Percentiles rank a stretch among this genome's conserved stretches.
phyloP scores from a whole-genome alignment of 2,888 invertebrate genomes.

The Mimachlamys varia region DNA sequence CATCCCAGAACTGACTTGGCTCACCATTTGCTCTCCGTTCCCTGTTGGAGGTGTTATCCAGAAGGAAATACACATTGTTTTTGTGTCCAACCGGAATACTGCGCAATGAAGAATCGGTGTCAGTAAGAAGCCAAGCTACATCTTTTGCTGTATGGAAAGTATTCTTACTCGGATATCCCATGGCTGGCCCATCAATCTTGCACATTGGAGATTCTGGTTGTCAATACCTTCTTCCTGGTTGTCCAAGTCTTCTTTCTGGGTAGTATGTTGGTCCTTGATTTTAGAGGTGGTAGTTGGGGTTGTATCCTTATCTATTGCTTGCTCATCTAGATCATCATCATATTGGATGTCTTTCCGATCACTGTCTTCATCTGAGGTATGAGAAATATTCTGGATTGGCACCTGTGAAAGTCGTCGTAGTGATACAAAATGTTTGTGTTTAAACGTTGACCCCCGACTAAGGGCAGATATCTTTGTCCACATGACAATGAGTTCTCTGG shows the following conservation, averaged over 20 bases:
- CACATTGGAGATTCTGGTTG: not conserved
- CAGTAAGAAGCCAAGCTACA: too few species aligned
- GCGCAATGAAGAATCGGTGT: too few species aligned
- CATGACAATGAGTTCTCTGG: conserved; percentile 37
- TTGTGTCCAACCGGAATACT: too few species aligned
- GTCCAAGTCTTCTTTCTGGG: conserved; percentile 29
- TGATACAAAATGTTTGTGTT: conserved; percentile 45
- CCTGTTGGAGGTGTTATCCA: conserved; percentile 38
- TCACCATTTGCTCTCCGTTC: conserved; percentile 5
- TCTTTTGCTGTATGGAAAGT: too few species aligned
- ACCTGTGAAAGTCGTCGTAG: not conserved
- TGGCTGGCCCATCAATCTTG: too few species aligned
- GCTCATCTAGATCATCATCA: not conserved
- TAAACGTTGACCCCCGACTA: not conserved
- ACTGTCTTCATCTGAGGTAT: not conserved
- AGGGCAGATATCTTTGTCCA: conserved; percentile 36
- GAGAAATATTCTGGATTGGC: not conserved
- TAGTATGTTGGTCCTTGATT: not conserved
- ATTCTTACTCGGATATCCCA: too few species aligned
- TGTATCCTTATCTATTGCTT: not conserved
- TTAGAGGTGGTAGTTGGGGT: not conserved
- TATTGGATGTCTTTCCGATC: not conserved
- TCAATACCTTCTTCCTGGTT: conserved; percentile 21
- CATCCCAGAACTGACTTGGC: conserved; percentile 38
- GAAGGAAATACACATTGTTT: conserved; percentile 25